These are phyloP conservation scores for Apis cerana DNA, from an alignment of 1,140 invertebrate genomes.

Conservation along the genomic window DNA sequence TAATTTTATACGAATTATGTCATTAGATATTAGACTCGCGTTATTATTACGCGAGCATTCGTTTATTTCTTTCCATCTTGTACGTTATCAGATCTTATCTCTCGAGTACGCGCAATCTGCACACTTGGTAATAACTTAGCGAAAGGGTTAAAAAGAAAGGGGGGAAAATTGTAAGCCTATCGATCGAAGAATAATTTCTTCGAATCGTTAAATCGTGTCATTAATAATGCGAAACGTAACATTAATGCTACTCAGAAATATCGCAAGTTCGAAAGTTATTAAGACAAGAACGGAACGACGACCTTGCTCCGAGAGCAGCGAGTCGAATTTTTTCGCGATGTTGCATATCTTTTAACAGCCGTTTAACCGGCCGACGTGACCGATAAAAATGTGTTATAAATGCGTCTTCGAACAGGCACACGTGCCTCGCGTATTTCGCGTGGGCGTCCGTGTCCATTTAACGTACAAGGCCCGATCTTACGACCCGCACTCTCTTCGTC, in stretches of 20 bases:
- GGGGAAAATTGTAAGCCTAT: no score
- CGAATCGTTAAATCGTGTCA: background rate
- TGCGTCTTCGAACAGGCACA: conserved; percentile 14
- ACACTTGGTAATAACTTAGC: no score
- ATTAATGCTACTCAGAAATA: background rate
- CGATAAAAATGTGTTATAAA: conserved; percentile 46
- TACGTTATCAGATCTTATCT: no score
- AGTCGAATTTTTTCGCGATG: conserved; percentile 8
- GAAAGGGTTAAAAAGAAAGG: no score
- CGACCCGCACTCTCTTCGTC: conserved; percentile 6
- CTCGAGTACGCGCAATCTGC: no score
- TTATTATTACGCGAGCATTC: no score
- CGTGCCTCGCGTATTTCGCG: conserved; percentile 26
- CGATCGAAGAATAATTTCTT: no score
- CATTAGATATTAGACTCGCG: no score
- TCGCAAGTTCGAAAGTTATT: background rate
- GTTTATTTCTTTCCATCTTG: no score
- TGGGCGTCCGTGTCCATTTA: conserved; percentile 42
- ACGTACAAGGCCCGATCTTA: conserved; percentile 21
- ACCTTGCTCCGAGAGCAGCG: background rate
- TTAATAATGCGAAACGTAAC: background rate
- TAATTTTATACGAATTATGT: no score
- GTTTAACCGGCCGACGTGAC: background rate
- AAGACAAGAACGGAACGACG: background rate
- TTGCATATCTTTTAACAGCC: conserved; percentile 28